Base-by-base conservation (phyloP, 2,797 vertebrate species). In the Ptychobarbus kaznakovi region DNA sequence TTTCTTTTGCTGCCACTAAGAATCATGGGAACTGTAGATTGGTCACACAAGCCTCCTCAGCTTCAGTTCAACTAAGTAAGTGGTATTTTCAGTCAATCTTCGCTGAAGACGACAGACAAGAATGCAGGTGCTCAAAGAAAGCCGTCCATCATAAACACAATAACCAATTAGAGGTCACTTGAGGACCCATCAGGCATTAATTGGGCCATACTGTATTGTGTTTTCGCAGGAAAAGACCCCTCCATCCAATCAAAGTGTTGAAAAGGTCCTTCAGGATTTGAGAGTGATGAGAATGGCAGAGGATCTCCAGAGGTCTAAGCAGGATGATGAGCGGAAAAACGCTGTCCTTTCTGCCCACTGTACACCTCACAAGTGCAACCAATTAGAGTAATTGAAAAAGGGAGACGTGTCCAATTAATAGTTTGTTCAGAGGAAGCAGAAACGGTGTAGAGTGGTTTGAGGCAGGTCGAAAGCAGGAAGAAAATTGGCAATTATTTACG, bases 401-500 rank as follows among this genome's bases (percentile, higher is more conserved):
- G 87, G 92, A 91, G 91, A 93, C 82, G 88, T 89, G 92, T 91
- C 91, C 91, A 92, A 92, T 92, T 93, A 91, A 89, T 86, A 88
- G 91, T 90, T 89, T 65, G 87, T 89, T 88, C 79, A 76, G 85
- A 86, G 73, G 88, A 87, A 46, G 83, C 66, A 73, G 82, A 75
- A 89, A 84, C 66, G 40, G 83, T 78, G 79, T 80, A 84, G 86
- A 86, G 84, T 85, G 65, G 88, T 90, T 88, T 83, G 74, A 86
- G 69, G 87, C 61, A 68, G 81, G 85, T 84, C 83, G 83, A 85
- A 83, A 86, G 66, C 51, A 38, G 69, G 85, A 86, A 85, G 89
- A 89, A 90, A 92, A 92, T 91, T 88, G 92, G 58, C 87, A 86
- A 92, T 94, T 93, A 91, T 92, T 94, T 91, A 92, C 92, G 89